Conservation (phyloP, 2,797 vertebrate genomes). For the Morus bassanus region DNA sequence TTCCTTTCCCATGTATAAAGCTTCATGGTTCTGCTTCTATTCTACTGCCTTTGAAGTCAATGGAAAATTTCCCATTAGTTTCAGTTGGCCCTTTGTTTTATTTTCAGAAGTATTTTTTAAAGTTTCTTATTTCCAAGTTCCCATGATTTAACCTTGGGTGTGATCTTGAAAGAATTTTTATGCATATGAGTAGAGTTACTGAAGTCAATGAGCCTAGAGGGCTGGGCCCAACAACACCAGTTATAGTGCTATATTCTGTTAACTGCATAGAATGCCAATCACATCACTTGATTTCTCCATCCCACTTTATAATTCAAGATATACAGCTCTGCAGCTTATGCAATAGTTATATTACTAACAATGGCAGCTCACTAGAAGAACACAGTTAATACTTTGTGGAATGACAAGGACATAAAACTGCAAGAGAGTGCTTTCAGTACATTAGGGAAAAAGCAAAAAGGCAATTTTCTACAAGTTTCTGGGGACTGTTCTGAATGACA, state of each 20-base stretch:
- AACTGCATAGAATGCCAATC: neutral
- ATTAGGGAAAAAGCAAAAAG: neutral
- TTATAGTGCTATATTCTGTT: neutral
- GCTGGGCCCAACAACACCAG: neutral
- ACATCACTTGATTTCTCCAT: neutral
- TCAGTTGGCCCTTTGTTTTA: constrained; percentile 16
- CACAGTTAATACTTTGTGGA: neutral
- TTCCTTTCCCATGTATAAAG: neutral
- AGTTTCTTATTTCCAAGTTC: constrained; percentile 20
- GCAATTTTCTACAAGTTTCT: constrained; percentile 18
- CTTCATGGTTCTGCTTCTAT: neutral
- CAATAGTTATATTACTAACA: neutral
- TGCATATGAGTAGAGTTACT: neutral
- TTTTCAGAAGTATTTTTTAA: constrained; percentile 18
- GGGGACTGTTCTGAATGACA: neutral
- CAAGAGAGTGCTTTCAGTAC: neutral
- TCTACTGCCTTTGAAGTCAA: constrained; percentile 20
- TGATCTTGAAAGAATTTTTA: constrained; percentile 12
- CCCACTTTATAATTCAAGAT: neutral
- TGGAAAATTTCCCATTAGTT: constrained; percentile 33
- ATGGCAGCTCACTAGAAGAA: neutral
- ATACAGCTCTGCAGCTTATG: neutral
- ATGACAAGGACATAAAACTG: constrained; percentile 24
- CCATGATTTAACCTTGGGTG: neutral
- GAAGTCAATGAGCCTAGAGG: neutral